phyloP scores from a whole-genome alignment of 2,113 vertebrate genomes.

The Lophochroa leadbeateri region DNA sequence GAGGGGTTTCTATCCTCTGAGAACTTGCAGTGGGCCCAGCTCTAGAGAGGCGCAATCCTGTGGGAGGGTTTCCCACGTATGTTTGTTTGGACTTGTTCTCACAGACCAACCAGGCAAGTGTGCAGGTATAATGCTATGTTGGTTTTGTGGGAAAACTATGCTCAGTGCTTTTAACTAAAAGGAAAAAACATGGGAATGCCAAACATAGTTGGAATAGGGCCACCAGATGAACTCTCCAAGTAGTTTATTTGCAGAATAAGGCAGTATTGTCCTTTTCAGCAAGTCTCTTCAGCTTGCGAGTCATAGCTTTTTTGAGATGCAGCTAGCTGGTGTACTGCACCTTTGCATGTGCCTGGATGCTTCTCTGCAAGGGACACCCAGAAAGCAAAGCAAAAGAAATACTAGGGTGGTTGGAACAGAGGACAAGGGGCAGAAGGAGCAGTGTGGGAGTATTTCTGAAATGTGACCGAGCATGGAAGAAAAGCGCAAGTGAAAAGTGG shows the following conservation, averaged over 20 bases:
- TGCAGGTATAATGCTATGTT: rapidly evolving
- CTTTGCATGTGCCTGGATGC: not conserved
- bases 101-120: not conserved
- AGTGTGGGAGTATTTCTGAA: not conserved
- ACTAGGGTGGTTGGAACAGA: not conserved
- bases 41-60: not conserved
- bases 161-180: not conserved
- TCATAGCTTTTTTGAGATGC: not conserved
- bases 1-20: not conserved
- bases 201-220: not conserved
- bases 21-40: not conserved
- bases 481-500: not conserved
- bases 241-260: not conserved
- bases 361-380: not conserved
- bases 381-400: not conserved
- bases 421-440: not conserved
- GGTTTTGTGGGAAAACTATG: not conserved
- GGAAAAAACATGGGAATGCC: not conserved
- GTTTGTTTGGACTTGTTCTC: not conserved
- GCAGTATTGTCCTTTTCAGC: not conserved
- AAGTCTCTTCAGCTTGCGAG: not conserved
- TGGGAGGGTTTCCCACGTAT: not conserved
- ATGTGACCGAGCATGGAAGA: not conserved
- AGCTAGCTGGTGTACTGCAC: not conserved
- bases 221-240: not conserved